Evolutionary conservation across 2,888 invertebrate species (phyloP), one percentile per base, ranked within the genome.

Genomic region (Athetis lepigone): DNA sequence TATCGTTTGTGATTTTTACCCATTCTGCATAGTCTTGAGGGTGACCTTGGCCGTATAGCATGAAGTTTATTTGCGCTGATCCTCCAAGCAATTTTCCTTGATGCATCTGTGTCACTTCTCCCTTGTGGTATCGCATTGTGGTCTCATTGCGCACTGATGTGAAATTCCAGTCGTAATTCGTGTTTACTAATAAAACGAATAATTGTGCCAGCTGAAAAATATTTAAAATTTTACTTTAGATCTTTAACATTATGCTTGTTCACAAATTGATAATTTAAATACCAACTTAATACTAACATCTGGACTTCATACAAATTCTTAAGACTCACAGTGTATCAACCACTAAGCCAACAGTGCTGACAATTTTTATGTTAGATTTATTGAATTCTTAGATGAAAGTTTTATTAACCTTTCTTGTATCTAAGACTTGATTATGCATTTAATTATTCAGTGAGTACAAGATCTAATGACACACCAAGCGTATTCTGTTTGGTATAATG

Each of bases 41-140:
- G 1, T 79, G 73, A 0, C 96, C 96, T 7, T 94, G 90, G 1
- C 95, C 86, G 69, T 95, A 95, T 43, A 95, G 80, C 89, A 95
- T 94, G 43, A 88, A 95, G 79, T 95, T 95, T 4, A 96, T 77
- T 1, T 90, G 86, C 11, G 95, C 95, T 1, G 92, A 90, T 1
- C 96, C 96, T 42, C 96, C 96, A 73, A 96, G 86, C 70, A 95
- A 90, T 79, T 96, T 96, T 0, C 97, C 97, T 25, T 95, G 89
- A 9, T 96, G 70, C 55, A 82, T 8, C 19, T 74, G 27, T 16
- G 37, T 19, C 2, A 23, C 21, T 6, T 46, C 21, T 4, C 47
- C 63, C 36, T 49, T 67, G 9, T 75, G 64, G 37, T 63, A 62
- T 1, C 25, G 36, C 33, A 40, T 40, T 0, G 37, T 42, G 13